Conservation (phyloP, 1,140 invertebrate species). For the Lucilia sericata region DNA sequence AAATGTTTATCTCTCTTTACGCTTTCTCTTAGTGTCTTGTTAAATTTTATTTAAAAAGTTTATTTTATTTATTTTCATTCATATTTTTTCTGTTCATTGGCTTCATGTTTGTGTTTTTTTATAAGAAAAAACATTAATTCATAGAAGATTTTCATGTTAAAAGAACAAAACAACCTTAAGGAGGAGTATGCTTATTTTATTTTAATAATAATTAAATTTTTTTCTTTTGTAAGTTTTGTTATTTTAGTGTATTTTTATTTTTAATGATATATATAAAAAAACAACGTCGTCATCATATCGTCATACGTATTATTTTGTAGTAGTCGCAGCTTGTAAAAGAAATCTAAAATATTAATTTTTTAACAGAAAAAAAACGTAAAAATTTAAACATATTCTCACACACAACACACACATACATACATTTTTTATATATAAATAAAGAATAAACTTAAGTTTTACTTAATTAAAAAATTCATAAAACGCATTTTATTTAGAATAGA, state of each 20-base stretch:
- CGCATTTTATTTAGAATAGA: neutral
- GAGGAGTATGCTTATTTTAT: neutral
- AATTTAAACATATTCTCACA: neutral
- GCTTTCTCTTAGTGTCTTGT: too few relatives aligned
- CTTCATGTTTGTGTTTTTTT: too few relatives aligned
- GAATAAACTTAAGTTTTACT: constrained; percentile 14
- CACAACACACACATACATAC: neutral
- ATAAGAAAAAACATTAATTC: too few relatives aligned
- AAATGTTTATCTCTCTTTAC: too few relatives aligned
- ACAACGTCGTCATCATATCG: neutral
- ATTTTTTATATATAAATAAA: neutral
- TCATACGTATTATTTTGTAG: constrained; percentile 18
- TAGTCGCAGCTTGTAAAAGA: neutral
- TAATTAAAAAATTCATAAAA: neutral
- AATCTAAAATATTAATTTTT: neutral
- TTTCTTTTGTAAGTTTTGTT: constrained; percentile 2
- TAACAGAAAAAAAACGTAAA: neutral
- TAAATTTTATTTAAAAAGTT: neutral
- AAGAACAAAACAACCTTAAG: neutral
- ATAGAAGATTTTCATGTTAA: too few relatives aligned
- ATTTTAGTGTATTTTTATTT: constrained; percentile 11
- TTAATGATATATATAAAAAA: neutral
- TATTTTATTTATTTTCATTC: neutral
- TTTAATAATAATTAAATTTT: constrained; percentile 13
- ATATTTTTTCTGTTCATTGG: neutral